A percentile compares a stretch with the other conserved stretches of the same genome.
Conservation (phyloP, 2,113 vertebrate species). For the Trematocara macrostoma region DNA sequence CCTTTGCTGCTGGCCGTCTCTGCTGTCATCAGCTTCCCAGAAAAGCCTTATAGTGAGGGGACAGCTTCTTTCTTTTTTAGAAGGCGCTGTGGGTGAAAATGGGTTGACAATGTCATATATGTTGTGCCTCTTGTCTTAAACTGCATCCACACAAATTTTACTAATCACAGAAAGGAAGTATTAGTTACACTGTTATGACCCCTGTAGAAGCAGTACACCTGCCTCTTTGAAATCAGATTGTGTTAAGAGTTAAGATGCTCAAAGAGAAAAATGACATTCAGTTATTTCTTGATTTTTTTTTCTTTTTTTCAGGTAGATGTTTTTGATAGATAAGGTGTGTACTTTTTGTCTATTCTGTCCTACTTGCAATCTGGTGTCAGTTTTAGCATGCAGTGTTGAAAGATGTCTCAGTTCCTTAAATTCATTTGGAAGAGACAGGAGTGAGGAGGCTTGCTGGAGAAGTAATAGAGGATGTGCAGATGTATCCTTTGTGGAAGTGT, state of each 20-base stretch:
- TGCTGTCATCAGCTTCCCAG: background rate
- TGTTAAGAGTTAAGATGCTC: background rate
- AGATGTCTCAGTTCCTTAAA: background rate
- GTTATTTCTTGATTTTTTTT: background rate
- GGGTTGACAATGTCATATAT: background rate
- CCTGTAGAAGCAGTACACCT: background rate
- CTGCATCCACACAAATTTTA: background rate
- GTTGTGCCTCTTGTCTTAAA: background rate
- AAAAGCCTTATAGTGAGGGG: background rate
- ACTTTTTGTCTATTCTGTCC: background rate
- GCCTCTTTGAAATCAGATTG: background rate
- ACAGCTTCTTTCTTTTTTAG: background rate
- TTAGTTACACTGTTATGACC: background rate
- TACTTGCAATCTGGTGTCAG: background rate
- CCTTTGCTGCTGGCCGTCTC: background rate
- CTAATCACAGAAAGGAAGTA: background rate
- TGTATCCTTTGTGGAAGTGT: background rate
- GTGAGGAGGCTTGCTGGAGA: background rate
- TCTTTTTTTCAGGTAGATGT: background rate
- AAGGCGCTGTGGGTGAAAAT: background rate
- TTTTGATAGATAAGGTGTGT: background rate
- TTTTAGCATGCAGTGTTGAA: background rate
- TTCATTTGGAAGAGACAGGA: background rate
- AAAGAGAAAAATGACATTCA: background rate
- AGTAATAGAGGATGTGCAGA: background rate